Base-by-base conservation (phyloP, 2,113 vertebrate species). In the Acanthisitta chloris region DNA sequence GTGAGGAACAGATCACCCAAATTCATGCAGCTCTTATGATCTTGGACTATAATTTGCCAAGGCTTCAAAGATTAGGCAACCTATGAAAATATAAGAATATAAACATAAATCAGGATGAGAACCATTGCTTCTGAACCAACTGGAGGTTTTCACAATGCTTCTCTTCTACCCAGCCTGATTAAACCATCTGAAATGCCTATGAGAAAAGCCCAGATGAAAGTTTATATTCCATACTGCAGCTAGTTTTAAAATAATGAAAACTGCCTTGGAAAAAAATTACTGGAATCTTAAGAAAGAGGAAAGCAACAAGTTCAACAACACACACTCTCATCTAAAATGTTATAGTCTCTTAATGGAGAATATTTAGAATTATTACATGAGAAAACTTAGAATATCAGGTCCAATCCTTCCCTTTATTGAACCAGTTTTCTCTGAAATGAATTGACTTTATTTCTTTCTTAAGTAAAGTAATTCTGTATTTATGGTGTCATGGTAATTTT, bases 251-350 rank as follows among this genome's bases (percentile, higher is more conserved):
- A 59, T 17, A 72, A 65, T 36, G 5, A 83, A 79, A 71, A 4
- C 2, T 26, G 1, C 0, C 1, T 36, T 59, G 10, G 19, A 28
- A 59, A 88, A 74, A 62, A 48, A 10, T 2, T 46, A 36, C 13
- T 4, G 5, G 33, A 62, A 25, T 42, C 46, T 67, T 67, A 55
- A 33, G 26, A 83, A 88, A 62, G 3, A 76, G 49, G 8, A 8
- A 90, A 55, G 3, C 3, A 67, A 51, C 62, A 81, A 72, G 4
- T 2, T 9, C 21, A 59, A 9, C 2, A 54, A 4, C 18, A 48
- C 4, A 40, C 2, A 16, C 34, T 57, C 14, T 70, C 10, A 65
- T 42, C 18, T 72, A 79, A 88, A 33, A 55, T 51, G 3, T 14
- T 57, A 45, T 6, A 7, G 10, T 2, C 8, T 69, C 40, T 59